A percentile compares a stretch with the other conserved stretches of the same genome.
Evolutionary conservation across 2,888 invertebrate species (phyloP).

Genomic region (Spatulosminthurus flaviceps): DNA sequence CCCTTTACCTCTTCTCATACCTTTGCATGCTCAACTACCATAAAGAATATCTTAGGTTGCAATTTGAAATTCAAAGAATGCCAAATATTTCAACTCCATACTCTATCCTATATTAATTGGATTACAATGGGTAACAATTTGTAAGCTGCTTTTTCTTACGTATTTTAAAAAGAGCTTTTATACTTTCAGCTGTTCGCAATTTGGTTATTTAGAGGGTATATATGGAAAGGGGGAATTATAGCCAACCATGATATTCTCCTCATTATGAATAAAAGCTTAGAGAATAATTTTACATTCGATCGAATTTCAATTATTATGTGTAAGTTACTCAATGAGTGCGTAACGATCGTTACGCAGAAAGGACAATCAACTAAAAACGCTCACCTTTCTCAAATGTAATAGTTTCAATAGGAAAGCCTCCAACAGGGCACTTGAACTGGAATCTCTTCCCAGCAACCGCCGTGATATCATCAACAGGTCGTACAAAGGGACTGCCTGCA

Average conservation of each 20-base stretch:
- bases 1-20: background rate
- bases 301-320: no score
- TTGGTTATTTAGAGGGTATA: no score
- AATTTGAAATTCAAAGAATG: slow-evolving; percentile 5
- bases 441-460: slow-evolving; percentile 65
- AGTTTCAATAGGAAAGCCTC: slow-evolving; percentile 65
- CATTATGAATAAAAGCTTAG: no score
- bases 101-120: background rate
- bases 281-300: no score
- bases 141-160: no score
- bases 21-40: background rate
- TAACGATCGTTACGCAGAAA: background rate
- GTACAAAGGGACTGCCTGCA: slow-evolving; percentile 60
- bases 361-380: background rate
- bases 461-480: slow-evolving; percentile 64
- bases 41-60: background rate
- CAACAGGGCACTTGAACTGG: slow-evolving; percentile 65
- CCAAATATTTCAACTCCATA: background rate
- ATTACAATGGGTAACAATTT: background rate
- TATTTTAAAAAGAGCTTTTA: no score
- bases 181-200: no score
- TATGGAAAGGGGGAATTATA: no score
- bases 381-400: slow-evolving; percentile 68
- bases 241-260: no score
- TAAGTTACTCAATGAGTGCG: no score